phyloP scores from a whole-genome alignment of 2,888 invertebrate species.

The Miltochrista miniata region DNA sequence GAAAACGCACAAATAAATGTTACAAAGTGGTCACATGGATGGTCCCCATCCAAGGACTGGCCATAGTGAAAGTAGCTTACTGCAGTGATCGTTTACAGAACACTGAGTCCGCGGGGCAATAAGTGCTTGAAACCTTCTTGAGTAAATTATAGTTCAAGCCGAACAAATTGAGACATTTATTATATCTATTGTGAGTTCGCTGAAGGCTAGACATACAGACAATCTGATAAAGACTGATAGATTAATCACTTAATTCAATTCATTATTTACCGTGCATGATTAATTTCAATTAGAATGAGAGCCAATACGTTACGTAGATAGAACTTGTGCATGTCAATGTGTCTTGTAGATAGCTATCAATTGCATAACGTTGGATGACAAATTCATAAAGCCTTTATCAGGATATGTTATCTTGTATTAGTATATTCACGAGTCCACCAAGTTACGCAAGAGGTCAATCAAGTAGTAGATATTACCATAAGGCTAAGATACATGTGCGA shows the following conservation, averaged over 20 bases:
- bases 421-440: constrained; percentile 35
- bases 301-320: constrained; percentile 18
- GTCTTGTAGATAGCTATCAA: constrained; percentile 23
- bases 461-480: constrained; percentile 9
- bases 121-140: too few relatives aligned
- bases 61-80: too few relatives aligned
- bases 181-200: too few relatives aligned
- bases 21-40: too few relatives aligned
- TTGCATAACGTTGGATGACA: constrained; percentile 36
- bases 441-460: constrained; percentile 33
- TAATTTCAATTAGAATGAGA: constrained; percentile 33
- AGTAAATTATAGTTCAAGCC: too few relatives aligned
- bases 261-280: constrained; percentile 10
- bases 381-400: constrained; percentile 26
- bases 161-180: too few relatives aligned
- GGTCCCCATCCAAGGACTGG: too few relatives aligned
- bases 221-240: neutral
- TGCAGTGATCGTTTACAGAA: too few relatives aligned
- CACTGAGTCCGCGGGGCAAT: too few relatives aligned
- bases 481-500: neutral
- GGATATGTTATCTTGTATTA: constrained; percentile 27
- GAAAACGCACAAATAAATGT: too few relatives aligned
- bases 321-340: constrained; percentile 13
- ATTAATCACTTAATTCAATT: neutral
- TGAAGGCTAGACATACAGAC: too few relatives aligned